Conservation (phyloP, 1,140 invertebrate genomes). For the Neuroterus valhalla region DNA sequence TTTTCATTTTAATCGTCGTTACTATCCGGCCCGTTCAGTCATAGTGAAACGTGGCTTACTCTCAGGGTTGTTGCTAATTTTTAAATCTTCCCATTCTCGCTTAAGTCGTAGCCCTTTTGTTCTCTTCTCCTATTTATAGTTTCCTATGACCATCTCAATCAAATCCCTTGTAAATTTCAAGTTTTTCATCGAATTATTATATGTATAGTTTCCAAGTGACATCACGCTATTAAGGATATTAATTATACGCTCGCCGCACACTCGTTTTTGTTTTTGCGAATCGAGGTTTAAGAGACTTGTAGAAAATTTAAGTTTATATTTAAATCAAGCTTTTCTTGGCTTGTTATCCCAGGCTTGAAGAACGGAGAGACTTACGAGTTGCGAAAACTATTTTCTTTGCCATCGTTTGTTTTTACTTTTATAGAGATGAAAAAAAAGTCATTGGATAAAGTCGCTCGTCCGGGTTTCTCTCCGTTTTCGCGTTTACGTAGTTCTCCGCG, state of each 20-base stretch:
- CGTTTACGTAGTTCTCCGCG: constrained; percentile 36
- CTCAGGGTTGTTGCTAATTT: constrained; percentile 71
- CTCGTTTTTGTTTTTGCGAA: neutral
- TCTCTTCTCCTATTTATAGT: constrained; percentile 3
- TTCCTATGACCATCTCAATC: neutral
- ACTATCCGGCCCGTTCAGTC: constrained; percentile 39
- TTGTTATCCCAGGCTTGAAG: neutral
- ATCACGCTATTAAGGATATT: constrained; percentile 15
- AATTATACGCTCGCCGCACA: neutral
- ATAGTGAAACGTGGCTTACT: constrained; percentile 51
- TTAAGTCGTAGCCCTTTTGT: constrained; percentile 37
- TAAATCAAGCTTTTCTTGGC: neutral
- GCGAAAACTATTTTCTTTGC: neutral
- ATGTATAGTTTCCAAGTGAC: constrained; percentile 39
- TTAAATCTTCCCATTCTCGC: constrained; percentile 45
- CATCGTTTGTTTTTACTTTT: neutral
- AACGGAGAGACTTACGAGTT: constrained; percentile 3
- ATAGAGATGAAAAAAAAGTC: neutral
- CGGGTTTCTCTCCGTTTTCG: constrained; percentile 32
- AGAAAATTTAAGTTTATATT: constrained; percentile 14
- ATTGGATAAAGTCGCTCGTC: neutral
- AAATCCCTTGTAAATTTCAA: constrained; percentile 14
- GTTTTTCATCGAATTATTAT: constrained; percentile 38
- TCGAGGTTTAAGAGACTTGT: neutral
- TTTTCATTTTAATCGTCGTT: constrained; percentile 51